Evolutionary conservation across 2,888 invertebrate genomes (phyloP), one percentile per base, ranked within the genome.

Genomic region (Noctua comes): DNA sequence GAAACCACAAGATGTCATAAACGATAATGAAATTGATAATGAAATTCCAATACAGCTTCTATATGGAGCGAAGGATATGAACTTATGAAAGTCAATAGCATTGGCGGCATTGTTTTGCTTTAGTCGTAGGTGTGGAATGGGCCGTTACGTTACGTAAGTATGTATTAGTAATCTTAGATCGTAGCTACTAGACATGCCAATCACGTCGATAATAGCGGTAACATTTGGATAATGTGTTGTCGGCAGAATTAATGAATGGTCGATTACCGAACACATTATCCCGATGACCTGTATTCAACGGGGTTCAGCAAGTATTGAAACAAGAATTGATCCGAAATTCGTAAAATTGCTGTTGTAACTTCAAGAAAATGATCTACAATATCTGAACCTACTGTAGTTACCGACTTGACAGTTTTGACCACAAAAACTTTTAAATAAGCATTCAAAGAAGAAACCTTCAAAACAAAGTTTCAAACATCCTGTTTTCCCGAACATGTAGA

Each of bases 81-180:
- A 57, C 73, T 74, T 72, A 74, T 79, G 78, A 77, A 84, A 84
- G 83, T 85, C 82, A 85, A 83, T 85, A 8, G 68, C 40, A 84
- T 48, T 40, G 76, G 5, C 4, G 54, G 66, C 62, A 82, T 81
- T 83, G 86, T 82, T 72, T 77, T 71, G 8, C 16, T 46, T 10
- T 21, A 48, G 31, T 16, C n/a, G 82, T 71, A 68, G 81, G 80
- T 62, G 84, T 66, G 79, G 48, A 59, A 71, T 71, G 31, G 21
- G 68, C 51, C 24, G 57, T 70, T 80, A 79, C 24, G 57, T 69
- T 73, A 79, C 48, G 66, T 65, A 73, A 36, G 62, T 48, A 71
- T 59, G 62, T 48, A 71, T 59, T 83, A 31, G 72, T 31, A 81
- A 83, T 72, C 68, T 65, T 36, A 0, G 57, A 66, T 51, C 70